These are phyloP conservation scores for Oophaga sylvatica DNA, from an alignment of 2,797 vertebrate genomes.

Conservation along the genomic window DNA sequence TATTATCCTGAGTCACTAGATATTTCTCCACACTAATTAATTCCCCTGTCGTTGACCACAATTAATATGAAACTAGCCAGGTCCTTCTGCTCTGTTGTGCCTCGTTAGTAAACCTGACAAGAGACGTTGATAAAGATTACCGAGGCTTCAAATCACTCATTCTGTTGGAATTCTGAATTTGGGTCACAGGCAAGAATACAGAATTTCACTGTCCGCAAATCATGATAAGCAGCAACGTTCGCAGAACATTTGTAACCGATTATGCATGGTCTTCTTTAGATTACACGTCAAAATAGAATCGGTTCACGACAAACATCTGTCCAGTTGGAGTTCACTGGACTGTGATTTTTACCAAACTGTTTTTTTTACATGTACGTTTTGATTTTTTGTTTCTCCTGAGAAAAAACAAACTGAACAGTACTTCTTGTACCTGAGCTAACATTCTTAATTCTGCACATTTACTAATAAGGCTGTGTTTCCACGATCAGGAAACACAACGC, in stretches of 20 bases:
- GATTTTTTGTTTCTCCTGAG: too few relatives aligned
- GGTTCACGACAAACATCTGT: not conserved
- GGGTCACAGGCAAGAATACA: slow-evolving; percentile 24
- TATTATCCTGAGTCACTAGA: not conserved
- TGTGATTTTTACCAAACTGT: too few relatives aligned
- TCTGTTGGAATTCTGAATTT: slow-evolving; percentile 34
- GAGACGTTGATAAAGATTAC: slow-evolving; percentile 3
- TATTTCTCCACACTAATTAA: slow-evolving; percentile 19
- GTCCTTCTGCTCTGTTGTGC: slow-evolving; percentile 10
- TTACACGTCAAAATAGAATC: not conserved
- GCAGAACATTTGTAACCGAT: not conserved
- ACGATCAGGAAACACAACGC: too few relatives aligned
- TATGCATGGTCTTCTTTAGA: not conserved
- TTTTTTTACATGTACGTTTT: too few relatives aligned
- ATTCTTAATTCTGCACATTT: too few relatives aligned
- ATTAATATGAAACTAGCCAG: slow-evolving; percentile 29
- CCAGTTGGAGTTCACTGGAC: not conserved
- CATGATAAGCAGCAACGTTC: slow-evolving; percentile 7
- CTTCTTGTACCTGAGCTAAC: too few relatives aligned
- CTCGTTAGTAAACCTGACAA: slow-evolving; percentile 33
- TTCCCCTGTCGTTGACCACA: slow-evolving; percentile 11
- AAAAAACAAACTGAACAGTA: too few relatives aligned
- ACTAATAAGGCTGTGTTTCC: too few relatives aligned
- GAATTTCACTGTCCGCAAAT: slow-evolving; percentile 33
- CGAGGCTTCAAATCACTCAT: slow-evolving; percentile 5